phyloP scores from a whole-genome alignment of 2,797 vertebrate genomes.

The Eremophila alpestris region DNA sequence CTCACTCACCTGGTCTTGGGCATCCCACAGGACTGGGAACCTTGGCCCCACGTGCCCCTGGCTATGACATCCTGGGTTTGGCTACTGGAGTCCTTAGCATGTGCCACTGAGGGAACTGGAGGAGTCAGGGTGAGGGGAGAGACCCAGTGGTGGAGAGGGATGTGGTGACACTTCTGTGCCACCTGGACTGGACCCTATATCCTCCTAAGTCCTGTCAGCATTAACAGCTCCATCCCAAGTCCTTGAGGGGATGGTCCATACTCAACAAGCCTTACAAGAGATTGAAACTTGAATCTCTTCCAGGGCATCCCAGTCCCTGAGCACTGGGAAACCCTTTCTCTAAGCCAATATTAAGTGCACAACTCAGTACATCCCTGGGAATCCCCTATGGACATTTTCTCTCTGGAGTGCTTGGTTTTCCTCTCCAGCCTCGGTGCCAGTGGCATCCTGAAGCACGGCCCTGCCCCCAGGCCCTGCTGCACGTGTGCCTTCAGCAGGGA shows the following conservation, averaged over 20 bases:
- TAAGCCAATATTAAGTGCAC: background rate
- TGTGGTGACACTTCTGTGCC: background rate
- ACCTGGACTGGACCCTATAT: background rate
- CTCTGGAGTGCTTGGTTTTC: background rate
- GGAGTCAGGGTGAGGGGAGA: background rate
- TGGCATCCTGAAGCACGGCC: background rate
- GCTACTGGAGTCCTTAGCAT: background rate
- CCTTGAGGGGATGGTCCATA: background rate
- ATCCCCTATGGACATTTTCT: background rate
- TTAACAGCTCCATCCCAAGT: background rate
- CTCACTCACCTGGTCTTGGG: background rate
- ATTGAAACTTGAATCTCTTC: slow-evolving; percentile 41
- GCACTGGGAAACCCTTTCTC: background rate
- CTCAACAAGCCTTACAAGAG: slow-evolving; percentile 47
- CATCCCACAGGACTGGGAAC: accelerated
- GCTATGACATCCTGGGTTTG: background rate
- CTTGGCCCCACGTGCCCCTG: background rate
- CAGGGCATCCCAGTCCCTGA: background rate
- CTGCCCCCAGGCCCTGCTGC: background rate
- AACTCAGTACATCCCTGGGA: background rate
- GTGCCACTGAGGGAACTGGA: background rate
- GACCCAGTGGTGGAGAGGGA: background rate
- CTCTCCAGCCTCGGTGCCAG: background rate
- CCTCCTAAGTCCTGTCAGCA: background rate
- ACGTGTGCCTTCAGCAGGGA: background rate